These are phyloP conservation scores for Nettapus auritus DNA, from an alignment of 2,113 vertebrate genomes.

Conservation along the genomic window DNA sequence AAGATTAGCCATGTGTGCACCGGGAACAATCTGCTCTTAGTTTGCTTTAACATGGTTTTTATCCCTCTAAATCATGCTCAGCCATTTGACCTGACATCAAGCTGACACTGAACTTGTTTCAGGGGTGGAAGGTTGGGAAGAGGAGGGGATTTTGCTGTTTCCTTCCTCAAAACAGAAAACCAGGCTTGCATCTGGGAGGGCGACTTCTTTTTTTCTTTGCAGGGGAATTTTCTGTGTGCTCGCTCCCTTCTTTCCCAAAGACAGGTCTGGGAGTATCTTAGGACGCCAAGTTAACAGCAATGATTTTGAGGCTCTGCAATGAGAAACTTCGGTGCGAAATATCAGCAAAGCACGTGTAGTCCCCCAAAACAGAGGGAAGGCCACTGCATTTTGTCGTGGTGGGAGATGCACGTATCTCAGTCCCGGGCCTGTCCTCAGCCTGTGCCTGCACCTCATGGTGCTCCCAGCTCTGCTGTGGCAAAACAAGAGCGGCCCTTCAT, in stretches of 20 bases:
- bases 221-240: background rate
- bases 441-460: background rate
- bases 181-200: background rate
- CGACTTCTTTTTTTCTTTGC: background rate
- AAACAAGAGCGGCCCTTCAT: slow-evolving; percentile 53
- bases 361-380: background rate
- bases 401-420: background rate
- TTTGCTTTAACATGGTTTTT: slow-evolving; percentile 65
- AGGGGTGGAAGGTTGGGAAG: background rate
- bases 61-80: slow-evolving; percentile 65
- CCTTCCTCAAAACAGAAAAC: background rate
- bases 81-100: slow-evolving; percentile 56
- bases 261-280: background rate
- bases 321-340: slow-evolving; percentile 6
- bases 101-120: slow-evolving; percentile 28
- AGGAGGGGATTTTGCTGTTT: background rate
- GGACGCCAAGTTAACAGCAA: background rate
- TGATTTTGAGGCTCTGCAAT: background rate
- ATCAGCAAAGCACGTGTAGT: background rate
- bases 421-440: background rate
- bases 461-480: background rate
- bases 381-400: background rate
- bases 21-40: slow-evolving; percentile 71
- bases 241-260: background rate
- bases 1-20: slow-evolving; percentile 65